Conservation (phyloP, 1,140 invertebrate genomes). For the Cecropterus lyciades region DNA sequence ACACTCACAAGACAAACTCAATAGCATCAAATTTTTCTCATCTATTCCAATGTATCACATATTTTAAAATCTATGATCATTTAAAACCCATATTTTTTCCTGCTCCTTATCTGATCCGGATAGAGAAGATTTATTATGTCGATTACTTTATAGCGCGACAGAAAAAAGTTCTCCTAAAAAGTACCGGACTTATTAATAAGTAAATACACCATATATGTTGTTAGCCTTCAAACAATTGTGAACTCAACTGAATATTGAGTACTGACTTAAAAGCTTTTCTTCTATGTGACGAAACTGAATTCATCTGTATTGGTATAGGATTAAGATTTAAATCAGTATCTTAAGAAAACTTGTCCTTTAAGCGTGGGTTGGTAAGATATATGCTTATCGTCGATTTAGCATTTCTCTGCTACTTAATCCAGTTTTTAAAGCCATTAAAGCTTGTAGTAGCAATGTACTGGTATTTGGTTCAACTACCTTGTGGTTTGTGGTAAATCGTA, state of each 20-base stretch:
- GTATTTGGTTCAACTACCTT: slow-evolving; percentile 54
- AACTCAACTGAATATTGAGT: slow-evolving; percentile 45
- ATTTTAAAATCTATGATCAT: background rate
- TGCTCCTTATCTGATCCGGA: no score
- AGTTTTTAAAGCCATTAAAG: slow-evolving; percentile 77
- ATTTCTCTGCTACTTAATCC: slow-evolving; percentile 79
- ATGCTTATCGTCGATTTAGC: slow-evolving; percentile 76
- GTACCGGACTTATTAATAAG: slow-evolving; percentile 1
- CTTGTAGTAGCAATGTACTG: slow-evolving; percentile 72
- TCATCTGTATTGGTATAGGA: slow-evolving; percentile 30
- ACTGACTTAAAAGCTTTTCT: slow-evolving; percentile 35
- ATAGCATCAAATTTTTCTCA: no score
- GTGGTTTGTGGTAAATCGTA: slow-evolving; percentile 48
- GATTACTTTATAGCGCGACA: background rate
- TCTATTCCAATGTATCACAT: no score
- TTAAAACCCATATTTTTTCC: no score
- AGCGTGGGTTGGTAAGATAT: slow-evolving; percentile 73
- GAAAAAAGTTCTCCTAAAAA: slow-evolving; percentile 7
- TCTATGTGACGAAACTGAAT: slow-evolving; percentile 18
- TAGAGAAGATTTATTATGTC: background rate
- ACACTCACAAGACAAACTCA: no score
- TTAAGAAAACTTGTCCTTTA: slow-evolving; percentile 43
- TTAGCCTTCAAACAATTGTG: slow-evolving; percentile 41
- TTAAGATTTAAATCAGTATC: slow-evolving; percentile 35
- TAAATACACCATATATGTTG: slow-evolving; percentile 12